These are phyloP conservation scores for Eupithecia tripunctaria DNA, from an alignment of 2,888 invertebrate species.

Conservation along the genomic window DNA sequence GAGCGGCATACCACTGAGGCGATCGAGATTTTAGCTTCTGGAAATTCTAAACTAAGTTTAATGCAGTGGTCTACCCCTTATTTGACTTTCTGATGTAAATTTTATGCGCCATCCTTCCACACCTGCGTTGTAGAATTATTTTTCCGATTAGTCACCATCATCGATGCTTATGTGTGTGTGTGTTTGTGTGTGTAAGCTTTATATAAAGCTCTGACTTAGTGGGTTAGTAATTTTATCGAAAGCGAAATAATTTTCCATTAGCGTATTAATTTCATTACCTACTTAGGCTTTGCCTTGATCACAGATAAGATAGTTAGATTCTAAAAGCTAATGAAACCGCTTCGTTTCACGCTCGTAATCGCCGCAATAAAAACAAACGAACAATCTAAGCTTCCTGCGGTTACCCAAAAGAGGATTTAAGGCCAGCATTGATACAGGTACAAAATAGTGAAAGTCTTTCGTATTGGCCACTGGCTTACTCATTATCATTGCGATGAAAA, in stretches of 20 bases:
- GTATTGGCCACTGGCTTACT: constrained; percentile 68
- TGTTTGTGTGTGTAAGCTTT: background rate
- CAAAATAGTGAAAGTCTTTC: constrained; percentile 79
- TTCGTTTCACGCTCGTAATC: constrained; percentile 49
- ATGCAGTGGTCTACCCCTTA: background rate
- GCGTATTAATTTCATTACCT: background rate
- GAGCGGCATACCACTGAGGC: constrained; percentile 41
- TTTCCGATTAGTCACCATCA: background rate
- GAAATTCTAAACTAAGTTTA: background rate
- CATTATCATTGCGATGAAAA: constrained; percentile 78
- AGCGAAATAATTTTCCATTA: constrained; percentile 21
- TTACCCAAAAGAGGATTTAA: constrained; percentile 76
- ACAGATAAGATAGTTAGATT: constrained; percentile 7
- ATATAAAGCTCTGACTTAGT: background rate
- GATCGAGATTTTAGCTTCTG: constrained; percentile 30
- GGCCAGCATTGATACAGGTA: constrained; percentile 61
- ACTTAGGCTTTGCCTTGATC: background rate
- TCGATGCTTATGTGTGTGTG: background rate
- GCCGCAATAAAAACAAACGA: constrained; percentile 58
- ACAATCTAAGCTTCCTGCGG: constrained; percentile 69
- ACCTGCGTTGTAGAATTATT: constrained; percentile 1
- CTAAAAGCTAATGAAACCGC: constrained; percentile 44
- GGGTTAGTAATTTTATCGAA: constrained; percentile 5
- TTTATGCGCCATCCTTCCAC: background rate
- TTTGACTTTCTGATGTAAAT: background rate